These are phyloP conservation scores for Hymenochirus boettgeri DNA, from an alignment of 2,113 vertebrate genomes.

Conservation along the genomic window DNA sequence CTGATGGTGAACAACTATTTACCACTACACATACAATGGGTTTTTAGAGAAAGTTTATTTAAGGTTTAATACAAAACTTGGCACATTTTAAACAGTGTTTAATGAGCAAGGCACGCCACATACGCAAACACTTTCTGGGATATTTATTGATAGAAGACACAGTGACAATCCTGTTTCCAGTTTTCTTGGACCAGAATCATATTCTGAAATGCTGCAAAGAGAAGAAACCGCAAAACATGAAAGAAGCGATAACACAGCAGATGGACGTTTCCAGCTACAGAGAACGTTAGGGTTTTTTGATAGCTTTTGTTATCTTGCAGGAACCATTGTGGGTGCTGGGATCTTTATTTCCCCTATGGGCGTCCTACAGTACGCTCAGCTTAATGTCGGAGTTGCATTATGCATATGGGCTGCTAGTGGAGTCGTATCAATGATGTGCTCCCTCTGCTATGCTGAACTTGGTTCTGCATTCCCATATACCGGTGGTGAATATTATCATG, in stretches of 20 bases:
- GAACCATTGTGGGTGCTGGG: conserved; percentile 52
- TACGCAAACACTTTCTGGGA: too few species aligned
- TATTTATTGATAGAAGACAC: too few species aligned
- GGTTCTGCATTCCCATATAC: conserved; percentile 44
- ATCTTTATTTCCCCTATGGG: conserved; percentile 59
- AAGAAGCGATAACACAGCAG: background rate
- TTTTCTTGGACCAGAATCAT: too few species aligned
- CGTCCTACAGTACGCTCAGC: conserved; percentile 51
- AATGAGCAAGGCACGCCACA: too few species aligned
- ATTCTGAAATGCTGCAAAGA: too few species aligned
- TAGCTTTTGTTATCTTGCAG: conserved; percentile 53
- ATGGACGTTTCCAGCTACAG: conserved; percentile 29
- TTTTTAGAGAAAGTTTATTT: too few species aligned
- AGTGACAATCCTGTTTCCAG: too few species aligned
- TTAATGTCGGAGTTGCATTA: conserved; percentile 49
- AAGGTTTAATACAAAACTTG: too few species aligned
- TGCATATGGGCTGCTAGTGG: conserved; percentile 46
- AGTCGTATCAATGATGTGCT: conserved; percentile 46
- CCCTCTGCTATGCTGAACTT: conserved; percentile 56
- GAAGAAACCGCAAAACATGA: too few species aligned
- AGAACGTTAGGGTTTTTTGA: conserved; percentile 57
- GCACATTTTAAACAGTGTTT: too few species aligned
- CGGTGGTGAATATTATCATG: conserved; percentile 53
- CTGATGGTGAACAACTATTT: too few species aligned
- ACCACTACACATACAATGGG: too few species aligned